Base-by-base conservation (phyloP, 1,140 invertebrate species). In the Atta cephalotes region DNA sequence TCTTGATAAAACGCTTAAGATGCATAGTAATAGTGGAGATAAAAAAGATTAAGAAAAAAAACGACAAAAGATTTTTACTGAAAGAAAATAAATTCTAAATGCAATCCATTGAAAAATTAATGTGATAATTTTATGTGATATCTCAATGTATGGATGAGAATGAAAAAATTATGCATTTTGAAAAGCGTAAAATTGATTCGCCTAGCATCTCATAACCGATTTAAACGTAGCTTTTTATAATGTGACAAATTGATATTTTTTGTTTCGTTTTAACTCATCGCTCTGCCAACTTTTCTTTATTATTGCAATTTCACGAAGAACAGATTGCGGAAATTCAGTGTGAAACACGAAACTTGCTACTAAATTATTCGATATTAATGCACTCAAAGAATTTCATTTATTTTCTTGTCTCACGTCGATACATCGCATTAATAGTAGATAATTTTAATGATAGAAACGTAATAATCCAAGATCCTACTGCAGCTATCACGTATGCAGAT, bases 351-450 rank as follows among this genome's bases (percentile, higher is more conserved):
- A 84, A 84, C 70, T 84, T 76, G 9, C 51, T 84, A 74, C 68
- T 63, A 45, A 76, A 84, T 84, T 84, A 74, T 82, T 60, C 68
- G 25, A 16, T 49, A 58, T 84, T 76, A 84, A 84, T 28, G 56
- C 56, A 60, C 18, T 18, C 56, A 45, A 84, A 70, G 70, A 84
- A 84, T 82, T 62, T 25, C 39, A 84, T 74, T 62, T 76, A 84
- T 76, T 76, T 84, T 84, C 80, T 60, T 84, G 56, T 63, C 31
- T 14, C 35, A 12, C 18, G n/a, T 10, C 68, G 39, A 84, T 51
- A 28, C 25, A 82, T 49, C 16, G 35, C 56, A 53, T 84, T 84
- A 39, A 39, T 39, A 39, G 0, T 84, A 62, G 31, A 35, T 35
- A 35, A 49, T 62, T 56, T 31, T 39, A 39, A 51, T 35, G 70